A percentile compares a stretch with the other conserved stretches of the same genome.
Evolutionary conservation across 2,888 invertebrate genomes (phyloP).

Genomic region (Liodrosophila aerea): DNA sequence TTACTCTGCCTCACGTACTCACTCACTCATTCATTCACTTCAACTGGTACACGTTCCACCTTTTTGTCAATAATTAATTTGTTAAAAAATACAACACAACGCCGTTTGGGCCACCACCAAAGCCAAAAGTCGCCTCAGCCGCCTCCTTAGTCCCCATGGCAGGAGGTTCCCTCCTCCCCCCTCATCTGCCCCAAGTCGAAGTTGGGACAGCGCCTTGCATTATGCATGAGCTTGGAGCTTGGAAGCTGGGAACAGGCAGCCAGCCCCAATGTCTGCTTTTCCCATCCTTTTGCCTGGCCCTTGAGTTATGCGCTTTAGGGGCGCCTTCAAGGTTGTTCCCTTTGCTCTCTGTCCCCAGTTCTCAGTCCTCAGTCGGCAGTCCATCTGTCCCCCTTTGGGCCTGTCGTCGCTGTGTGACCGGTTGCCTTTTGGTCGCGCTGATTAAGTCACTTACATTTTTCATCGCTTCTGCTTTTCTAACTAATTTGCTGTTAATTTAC

Average conservation of each 20-base stretch:
- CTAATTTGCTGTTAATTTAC: constrained; percentile 71
- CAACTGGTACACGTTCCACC: constrained; percentile 57
- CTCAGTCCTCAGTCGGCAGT: background rate
- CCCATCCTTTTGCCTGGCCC: constrained; percentile 29
- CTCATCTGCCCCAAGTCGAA: background rate
- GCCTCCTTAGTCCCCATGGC: constrained; percentile 8
- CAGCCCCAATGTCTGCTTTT: constrained; percentile 5
- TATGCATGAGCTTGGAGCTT: constrained; percentile 60
- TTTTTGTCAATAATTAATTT: constrained; percentile 76
- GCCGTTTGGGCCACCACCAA: constrained; percentile 62
- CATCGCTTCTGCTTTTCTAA: constrained; percentile 57
- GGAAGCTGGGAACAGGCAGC: background rate
- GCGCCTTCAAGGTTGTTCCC: constrained; percentile 61
- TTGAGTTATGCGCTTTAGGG: constrained; percentile 70
- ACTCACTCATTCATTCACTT: constrained; percentile 14
- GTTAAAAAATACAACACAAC: constrained; percentile 70
- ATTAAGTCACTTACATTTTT: constrained; percentile 66
- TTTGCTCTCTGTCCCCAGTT: background rate
- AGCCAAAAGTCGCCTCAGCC: constrained; percentile 24
- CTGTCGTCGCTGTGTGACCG: constrained; percentile 2
- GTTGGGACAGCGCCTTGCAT: constrained; percentile 52
- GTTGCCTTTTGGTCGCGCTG: constrained; percentile 28
- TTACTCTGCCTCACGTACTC: constrained; percentile 6
- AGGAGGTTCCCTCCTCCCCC: too few relatives aligned
- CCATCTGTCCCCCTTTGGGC: constrained; percentile 1